Evolutionary conservation across 23 tunicate species (phyloP).

Genomic region (Ciona savignyi): DNA sequence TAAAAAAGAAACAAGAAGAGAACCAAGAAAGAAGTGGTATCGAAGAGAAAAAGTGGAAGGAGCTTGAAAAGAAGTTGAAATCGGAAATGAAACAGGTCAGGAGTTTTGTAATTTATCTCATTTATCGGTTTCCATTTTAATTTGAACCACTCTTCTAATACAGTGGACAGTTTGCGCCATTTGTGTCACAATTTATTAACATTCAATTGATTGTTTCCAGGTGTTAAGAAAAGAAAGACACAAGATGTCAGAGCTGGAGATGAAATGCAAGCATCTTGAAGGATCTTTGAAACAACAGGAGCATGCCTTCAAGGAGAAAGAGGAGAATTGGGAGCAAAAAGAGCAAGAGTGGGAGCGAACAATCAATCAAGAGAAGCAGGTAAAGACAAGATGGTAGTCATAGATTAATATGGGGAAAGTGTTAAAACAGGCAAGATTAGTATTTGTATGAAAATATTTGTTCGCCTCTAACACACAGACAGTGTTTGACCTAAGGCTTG

Average conservation of each 20-base stretch:
- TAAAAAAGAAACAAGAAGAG: conserved; percentile 11
- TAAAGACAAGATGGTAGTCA: no score
- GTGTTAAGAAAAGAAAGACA: conserved; percentile 46
- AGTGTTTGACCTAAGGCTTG: no score
- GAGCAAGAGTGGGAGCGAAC: conserved; percentile 35
- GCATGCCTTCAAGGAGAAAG: conserved; percentile 41
- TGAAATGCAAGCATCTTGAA: conserved; percentile 32
- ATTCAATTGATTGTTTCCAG: conserved; percentile 26
- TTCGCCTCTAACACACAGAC: no score
- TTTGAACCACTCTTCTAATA: no score
- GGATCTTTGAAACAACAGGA: conserved; percentile 68
- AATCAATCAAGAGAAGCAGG: conserved; percentile 56
- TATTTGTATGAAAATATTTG: no score
- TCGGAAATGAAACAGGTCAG: conserved; percentile 32
- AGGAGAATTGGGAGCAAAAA: conserved; percentile 27
- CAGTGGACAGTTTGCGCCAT: no score
- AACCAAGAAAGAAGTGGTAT: conserved; percentile 11
- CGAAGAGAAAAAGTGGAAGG: conserved; percentile 26
- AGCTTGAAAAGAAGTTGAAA: conserved; percentile 20
- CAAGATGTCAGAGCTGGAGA: conserved; percentile 33
- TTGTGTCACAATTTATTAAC: no score
- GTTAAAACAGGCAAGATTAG: no score
- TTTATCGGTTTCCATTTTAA: no score
- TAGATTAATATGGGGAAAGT: no score
- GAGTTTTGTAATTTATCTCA: no score